A percentile compares a stretch with the other conserved stretches of the same genome.
Conservation (phyloP, 2,113 vertebrate genomes). For the Cercopithecus mona region DNA sequence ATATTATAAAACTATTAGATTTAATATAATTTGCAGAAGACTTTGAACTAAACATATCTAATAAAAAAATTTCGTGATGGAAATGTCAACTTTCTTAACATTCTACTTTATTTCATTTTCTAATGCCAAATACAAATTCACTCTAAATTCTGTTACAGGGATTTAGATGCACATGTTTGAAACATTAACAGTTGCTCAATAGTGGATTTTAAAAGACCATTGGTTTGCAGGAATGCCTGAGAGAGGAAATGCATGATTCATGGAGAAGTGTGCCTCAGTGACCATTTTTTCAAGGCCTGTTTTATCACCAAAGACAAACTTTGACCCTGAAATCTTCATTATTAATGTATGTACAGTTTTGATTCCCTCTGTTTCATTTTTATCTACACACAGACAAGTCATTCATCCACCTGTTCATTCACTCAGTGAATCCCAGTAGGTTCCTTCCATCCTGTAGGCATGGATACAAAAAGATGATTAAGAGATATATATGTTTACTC, state of each 20-base stretch:
- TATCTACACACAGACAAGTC: not conserved
- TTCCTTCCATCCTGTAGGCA: not conserved
- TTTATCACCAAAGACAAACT: not conserved
- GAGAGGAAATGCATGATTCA: not conserved
- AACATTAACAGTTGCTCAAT: constrained; percentile 10
- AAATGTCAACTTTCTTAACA: constrained; percentile 42
- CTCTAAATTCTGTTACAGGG: constrained; percentile 9
- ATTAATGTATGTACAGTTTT: not conserved
- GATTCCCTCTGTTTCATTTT: not conserved
- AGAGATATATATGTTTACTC: not conserved
- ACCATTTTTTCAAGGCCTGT: not conserved
- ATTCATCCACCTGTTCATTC: not conserved
- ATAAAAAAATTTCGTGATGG: constrained; percentile 41
- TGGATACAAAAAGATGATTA: not conserved
- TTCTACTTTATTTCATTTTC: constrained; percentile 6
- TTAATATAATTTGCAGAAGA: constrained; percentile 39
- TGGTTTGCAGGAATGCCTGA: constrained; percentile 13
- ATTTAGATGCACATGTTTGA: constrained; percentile 12
- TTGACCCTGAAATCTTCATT: not conserved
- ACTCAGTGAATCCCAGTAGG: not conserved
- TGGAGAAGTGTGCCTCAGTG: not conserved
- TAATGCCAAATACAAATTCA: constrained; percentile 39
- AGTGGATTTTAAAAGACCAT: not conserved
- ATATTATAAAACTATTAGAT: not conserved
- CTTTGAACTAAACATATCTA: constrained; percentile 48